These are phyloP conservation scores for Labeo rohita DNA, from an alignment of 2,113 vertebrate genomes.

Conservation along the genomic window DNA sequence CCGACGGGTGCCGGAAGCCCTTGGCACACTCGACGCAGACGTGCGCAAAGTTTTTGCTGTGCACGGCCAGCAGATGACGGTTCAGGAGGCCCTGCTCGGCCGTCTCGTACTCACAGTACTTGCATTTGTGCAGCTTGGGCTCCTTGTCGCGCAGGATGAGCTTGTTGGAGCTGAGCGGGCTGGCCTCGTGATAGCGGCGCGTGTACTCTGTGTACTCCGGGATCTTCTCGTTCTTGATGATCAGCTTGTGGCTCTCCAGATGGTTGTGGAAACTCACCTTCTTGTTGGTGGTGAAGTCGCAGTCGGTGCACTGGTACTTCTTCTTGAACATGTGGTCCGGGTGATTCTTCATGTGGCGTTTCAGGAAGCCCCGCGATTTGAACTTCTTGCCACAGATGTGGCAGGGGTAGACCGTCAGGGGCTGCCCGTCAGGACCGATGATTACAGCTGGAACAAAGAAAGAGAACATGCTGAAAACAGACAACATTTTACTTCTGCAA, in stretches of 20 bases:
- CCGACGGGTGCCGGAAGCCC: slow-evolving; percentile 96
- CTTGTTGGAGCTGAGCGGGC: slow-evolving; percentile 94
- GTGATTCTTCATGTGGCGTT: slow-evolving; percentile 99
- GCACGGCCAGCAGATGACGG: slow-evolving; percentile 93
- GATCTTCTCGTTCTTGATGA: slow-evolving; percentile 86
- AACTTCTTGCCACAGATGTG: slow-evolving; percentile 99
- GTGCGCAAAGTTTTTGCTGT: slow-evolving; percentile 97
- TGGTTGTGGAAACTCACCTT: slow-evolving; percentile 99
- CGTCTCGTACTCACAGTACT: slow-evolving; percentile 97
- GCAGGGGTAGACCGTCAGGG: slow-evolving; percentile 97
- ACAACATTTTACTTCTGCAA: not conserved
- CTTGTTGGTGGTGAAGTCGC: slow-evolving; percentile 99
- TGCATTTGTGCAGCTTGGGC: slow-evolving; percentile 95
- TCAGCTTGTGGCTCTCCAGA: slow-evolving; percentile 97
- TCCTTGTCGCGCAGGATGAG: slow-evolving; percentile 96
- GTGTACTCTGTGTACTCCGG: slow-evolving; percentile 92
- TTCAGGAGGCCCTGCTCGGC: slow-evolving; percentile 97
- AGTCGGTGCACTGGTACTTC: slow-evolving; percentile 99
- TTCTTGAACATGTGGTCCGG: slow-evolving; percentile 97
- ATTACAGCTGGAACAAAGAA: slow-evolving; percentile 87
- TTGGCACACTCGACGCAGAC: slow-evolving; percentile 98
- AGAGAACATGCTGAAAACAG: not conserved
- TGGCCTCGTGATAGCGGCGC: slow-evolving; percentile 92
- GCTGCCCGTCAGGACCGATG: slow-evolving; percentile 97
- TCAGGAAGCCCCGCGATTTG: slow-evolving; percentile 96